Base-by-base conservation (phyloP, 2,113 vertebrate species). In the Syngnathus scovelli region DNA sequence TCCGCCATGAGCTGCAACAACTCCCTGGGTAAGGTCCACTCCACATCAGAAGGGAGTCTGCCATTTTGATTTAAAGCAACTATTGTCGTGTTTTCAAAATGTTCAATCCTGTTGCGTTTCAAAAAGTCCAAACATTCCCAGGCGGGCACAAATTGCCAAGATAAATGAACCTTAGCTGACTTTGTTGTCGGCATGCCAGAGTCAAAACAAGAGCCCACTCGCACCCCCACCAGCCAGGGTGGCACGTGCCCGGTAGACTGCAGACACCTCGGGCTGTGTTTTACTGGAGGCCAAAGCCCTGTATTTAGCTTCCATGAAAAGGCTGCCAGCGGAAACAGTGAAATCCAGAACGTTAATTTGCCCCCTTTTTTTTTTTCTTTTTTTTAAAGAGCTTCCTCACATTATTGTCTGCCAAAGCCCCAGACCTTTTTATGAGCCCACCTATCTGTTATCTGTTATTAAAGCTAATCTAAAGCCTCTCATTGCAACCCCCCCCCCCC, bases 11-110 rank as follows among this genome's bases (percentile, higher is more conserved):
- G 93, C 88, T 90, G 94, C 89, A 94, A 92, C 87, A 90, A 92
- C 79, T 96, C 95, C 72, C 78, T 97, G 89, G 95, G 95, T 97
- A 92, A 86, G 87, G 86, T 16, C 16, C 16, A 52, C n/a, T 16
- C 41, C 41, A 12, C 27, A 33, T 33, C 27, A 33, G 27, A 1
- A 7, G 19, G 52, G 27, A 55, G 21, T 55, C 13, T 55, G 1
- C 27, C 21, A 13, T 55, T 27, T 55, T 55, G 21, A 11, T 55
- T 55, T 55, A 21, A 23, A 55, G 21, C 21, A 23, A 23, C 52
- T 10, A 13, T 27, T 55, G 27, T 33, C 27, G 27, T 33, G 27
- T 33, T 33, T 33, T 33, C 3, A 33, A 3, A 33, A 33, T 33
- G 27, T 33, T 33, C 27, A 33, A 33, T 33, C 27, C 27, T 33